A percentile compares a stretch with the other conserved stretches of the same genome.
Evolutionary conservation across 2,888 invertebrate species (phyloP).

Genomic region (Polymixis flavicincta): DNA sequence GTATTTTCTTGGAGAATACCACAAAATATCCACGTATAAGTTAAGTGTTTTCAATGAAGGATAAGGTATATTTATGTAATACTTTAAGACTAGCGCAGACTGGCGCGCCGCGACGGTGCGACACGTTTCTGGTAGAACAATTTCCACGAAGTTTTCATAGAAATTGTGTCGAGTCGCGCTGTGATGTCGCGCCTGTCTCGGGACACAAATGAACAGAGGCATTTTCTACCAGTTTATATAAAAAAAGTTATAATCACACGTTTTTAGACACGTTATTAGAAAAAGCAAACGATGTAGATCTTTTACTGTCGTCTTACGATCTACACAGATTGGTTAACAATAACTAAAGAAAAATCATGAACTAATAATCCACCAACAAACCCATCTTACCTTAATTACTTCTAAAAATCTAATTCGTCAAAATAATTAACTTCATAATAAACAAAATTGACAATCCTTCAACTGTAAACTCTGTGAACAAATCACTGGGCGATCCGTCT

Average conservation of each 20-base stretch:
- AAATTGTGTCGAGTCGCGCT: too few relatives aligned
- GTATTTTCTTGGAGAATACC: neutral
- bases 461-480: constrained; percentile 44
- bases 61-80: neutral
- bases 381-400: neutral
- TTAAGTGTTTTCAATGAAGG: neutral
- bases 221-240: neutral
- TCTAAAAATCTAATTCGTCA: neutral
- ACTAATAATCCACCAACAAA: neutral
- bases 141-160: too few relatives aligned
- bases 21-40: neutral
- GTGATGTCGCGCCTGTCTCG: too few relatives aligned
- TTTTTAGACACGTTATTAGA: neutral
- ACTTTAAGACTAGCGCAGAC: too few relatives aligned
- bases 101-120: too few relatives aligned
- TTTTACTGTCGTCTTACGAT: neutral
- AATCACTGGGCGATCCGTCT: constrained; percentile 56
- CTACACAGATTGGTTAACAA: neutral
- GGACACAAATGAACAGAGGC: too few relatives aligned
- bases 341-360: too few relatives aligned
- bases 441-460: constrained; percentile 26
- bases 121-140: too few relatives aligned
- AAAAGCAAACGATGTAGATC: neutral
- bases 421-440: constrained; percentile 20
- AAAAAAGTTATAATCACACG: neutral